A percentile compares a stretch with the other conserved stretches of the same genome.
Conservation (phyloP, 2,113 vertebrate genomes). For the Anhinga rufa region DNA sequence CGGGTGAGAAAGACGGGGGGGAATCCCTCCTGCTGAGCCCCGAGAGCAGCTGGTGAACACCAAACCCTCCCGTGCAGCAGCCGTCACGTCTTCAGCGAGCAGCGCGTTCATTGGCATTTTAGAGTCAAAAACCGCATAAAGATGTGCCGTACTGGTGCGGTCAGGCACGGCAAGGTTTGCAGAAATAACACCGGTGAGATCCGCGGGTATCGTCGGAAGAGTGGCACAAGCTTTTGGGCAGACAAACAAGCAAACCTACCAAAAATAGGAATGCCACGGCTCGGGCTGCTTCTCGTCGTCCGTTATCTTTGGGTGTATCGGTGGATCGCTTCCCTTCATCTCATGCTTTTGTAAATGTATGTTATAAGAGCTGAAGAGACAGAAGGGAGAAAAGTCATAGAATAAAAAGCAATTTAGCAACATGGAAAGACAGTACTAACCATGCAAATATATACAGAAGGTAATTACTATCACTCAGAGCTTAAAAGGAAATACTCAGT, state of each 20-base stretch:
- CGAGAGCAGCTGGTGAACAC: not conserved
- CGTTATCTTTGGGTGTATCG: rapidly evolving
- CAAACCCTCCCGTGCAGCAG: not conserved
- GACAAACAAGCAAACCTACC: not conserved
- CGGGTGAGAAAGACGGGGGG: not conserved
- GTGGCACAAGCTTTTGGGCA: not conserved
- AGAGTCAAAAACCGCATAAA: not conserved
- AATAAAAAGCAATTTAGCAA: not conserved
- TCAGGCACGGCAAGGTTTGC: not conserved
- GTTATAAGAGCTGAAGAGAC: not conserved
- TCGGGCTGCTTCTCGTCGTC: not conserved
- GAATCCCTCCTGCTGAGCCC: not conserved
- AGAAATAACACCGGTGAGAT: not conserved
- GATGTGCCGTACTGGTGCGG: not conserved
- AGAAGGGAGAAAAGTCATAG: not conserved
- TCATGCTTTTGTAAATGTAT: not conserved
- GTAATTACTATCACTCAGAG: not conserved
- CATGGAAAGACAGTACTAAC: rapidly evolving
- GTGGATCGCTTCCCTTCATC: not conserved
- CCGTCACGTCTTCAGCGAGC: rapidly evolving
- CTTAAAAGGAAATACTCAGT: not conserved
- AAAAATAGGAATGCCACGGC: not conserved
- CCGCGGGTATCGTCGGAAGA: rapidly evolving
- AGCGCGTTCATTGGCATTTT: rapidly evolving
- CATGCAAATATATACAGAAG: not conserved